Evolutionary conservation across 2,888 invertebrate genomes (phyloP), one percentile per base, ranked within the genome.

Genomic region (Eledone cirrhosa): DNA sequence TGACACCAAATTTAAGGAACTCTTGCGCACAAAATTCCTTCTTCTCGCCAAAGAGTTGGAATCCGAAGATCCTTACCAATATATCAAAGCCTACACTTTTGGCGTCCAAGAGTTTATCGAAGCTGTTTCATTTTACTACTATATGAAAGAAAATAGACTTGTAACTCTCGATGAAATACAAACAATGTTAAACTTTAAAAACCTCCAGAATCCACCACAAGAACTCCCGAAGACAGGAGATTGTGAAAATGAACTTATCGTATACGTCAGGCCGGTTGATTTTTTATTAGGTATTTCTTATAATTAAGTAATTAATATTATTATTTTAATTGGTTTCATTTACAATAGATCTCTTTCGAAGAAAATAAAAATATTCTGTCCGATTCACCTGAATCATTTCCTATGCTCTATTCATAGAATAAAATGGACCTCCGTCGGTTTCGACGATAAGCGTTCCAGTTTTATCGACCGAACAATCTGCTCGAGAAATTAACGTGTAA

Each of bases 61-160:
- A 48, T 92, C 93, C 77, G 93, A 94, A 83, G 96, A 96, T 87
- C 93, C 93, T 0, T 94, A 94, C 87, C 93, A 94, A 82, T 95
- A 93, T 87, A 88, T 93, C 2, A 91, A 93, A 80, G 94, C 95
- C 1, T 95, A 93, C 88, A 93, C 94, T 22, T 91, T 88, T 90
- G 92, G 92, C 59, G 83, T 92, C 16, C 95, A 97, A 89, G 97
- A 97, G 91, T 97, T 94, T 85, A 93, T 96, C 78, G 97, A 97
- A 91, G 97, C 97, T 0, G 92, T 94, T 76, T 94, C 95, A 8
- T 94, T 96, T 83, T 94, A 94, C 87, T 94, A 94, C 79, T 94
- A 94, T 85, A 91, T 96, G 83, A 92, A 93, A 81, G 91, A 91
- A 22, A 93, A 92, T 77, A 90, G 88, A 16, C 92, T 96, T 11